These are phyloP conservation scores for Lagria hirta DNA, from an alignment of 2,888 invertebrate genomes.

Conservation along the genomic window DNA sequence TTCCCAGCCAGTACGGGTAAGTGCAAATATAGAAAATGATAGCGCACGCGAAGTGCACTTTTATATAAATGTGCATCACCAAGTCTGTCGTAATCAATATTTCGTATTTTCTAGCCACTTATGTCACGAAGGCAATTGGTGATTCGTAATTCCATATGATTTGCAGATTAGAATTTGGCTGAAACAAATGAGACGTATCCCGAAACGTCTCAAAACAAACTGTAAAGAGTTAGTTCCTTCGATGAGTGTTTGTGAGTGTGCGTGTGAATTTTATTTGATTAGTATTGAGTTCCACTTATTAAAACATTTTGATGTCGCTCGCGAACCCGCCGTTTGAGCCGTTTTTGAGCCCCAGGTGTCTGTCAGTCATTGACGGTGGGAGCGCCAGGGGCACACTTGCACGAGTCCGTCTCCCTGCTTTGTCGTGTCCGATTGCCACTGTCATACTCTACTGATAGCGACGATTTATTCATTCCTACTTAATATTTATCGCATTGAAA, in stretches of 20 bases:
- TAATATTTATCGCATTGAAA: conserved; percentile 1
- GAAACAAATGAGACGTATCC: conserved; percentile 48
- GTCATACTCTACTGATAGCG: conserved; percentile 21
- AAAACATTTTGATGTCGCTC: conserved; percentile 37
- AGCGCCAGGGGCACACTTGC: conserved; percentile 44
- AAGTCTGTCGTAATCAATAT: conserved; percentile 50
- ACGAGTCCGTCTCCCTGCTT: conserved; percentile 39
- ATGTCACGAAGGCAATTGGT: conserved; percentile 52
- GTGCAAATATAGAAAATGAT: conserved; percentile 49
- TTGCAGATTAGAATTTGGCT: conserved; percentile 53
- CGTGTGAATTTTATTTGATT: conserved; percentile 51
- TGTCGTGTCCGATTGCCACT: conserved; percentile 19
- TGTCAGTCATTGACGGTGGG: conserved; percentile 37
- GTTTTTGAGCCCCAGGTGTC: conserved; percentile 43
- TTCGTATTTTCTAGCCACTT: conserved; percentile 54
- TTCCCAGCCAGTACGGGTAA: conserved; percentile 86
- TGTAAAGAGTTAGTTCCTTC: conserved; percentile 54
- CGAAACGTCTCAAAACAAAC: conserved; percentile 49
- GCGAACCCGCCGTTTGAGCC: conserved; percentile 39
- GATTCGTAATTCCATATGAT: conserved; percentile 52
- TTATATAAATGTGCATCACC: conserved; percentile 40
- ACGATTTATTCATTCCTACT: conserved; percentile 25
- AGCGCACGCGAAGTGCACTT: conserved; percentile 30
- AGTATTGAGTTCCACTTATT: conserved; percentile 52
- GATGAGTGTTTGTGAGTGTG: conserved; percentile 56